A percentile compares a stretch with the other conserved stretches of the same genome.
phyloP scores from a whole-genome alignment of 2,113 vertebrate species.

The Crotalus horridus region DNA sequence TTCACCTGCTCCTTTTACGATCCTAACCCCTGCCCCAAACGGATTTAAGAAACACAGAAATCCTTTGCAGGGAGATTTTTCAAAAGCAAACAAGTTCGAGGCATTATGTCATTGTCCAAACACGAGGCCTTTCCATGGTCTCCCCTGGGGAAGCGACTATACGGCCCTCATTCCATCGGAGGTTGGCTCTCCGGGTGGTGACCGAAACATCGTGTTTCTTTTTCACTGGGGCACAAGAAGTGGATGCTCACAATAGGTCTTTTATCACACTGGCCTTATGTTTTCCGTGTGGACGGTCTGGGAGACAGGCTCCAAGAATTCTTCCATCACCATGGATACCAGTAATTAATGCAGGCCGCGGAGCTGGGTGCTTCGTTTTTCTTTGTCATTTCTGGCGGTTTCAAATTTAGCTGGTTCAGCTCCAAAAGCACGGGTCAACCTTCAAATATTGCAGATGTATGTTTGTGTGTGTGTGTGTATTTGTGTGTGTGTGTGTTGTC shows the following conservation, averaged over 20 bases:
- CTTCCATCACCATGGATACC: constrained; percentile 19
- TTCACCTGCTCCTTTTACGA: neutral
- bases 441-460: too few species aligned
- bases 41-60: neutral
- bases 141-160: neutral
- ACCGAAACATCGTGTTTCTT: constrained; percentile 27
- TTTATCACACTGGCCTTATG: constrained; percentile 31
- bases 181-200: neutral
- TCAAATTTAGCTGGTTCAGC: neutral
- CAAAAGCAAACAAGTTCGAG: neutral
- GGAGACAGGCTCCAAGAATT: neutral
- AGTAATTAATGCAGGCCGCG: neutral
- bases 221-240: constrained; percentile 2
- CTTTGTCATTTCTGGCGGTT: neutral
- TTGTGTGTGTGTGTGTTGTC: too few species aligned
- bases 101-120: neutral
- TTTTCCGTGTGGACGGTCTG: constrained; percentile 8
- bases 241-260: neutral
- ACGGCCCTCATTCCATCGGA: neutral
- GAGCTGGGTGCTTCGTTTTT: neutral
- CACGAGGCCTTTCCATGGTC: neutral
- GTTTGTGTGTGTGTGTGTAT: too few species aligned
- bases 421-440: neutral
- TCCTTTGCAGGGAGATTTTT: neutral
- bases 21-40: neutral